These are phyloP conservation scores for Aphidius gifuensis DNA, from an alignment of 1,140 invertebrate species.

Conservation along the genomic window DNA sequence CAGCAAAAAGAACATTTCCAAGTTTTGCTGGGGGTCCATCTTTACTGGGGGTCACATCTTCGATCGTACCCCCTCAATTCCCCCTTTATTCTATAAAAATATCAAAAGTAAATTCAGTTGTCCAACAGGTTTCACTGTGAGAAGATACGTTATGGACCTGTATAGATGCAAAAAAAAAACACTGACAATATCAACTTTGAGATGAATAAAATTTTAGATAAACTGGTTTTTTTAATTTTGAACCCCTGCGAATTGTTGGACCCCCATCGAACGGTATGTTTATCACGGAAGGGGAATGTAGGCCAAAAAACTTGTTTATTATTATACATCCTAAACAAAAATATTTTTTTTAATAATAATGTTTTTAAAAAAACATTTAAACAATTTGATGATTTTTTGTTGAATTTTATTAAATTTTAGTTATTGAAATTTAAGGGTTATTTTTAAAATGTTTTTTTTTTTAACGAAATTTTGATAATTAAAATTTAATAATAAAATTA, in stretches of 20 bases:
- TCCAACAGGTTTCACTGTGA: constrained; percentile 47
- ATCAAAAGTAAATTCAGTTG: constrained; percentile 11
- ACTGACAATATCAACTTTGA: constrained; percentile 23
- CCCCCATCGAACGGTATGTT: not conserved
- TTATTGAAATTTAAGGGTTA: too few relatives aligned
- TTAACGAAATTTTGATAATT: too few relatives aligned
- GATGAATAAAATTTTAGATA: not conserved
- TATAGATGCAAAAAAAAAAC: constrained; percentile 22
- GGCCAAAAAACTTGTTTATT: too few relatives aligned
- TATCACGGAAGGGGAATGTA: too few relatives aligned
- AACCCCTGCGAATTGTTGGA: constrained; percentile 25
- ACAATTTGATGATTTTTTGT: too few relatives aligned
- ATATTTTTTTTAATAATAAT: not conserved
- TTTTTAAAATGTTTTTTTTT: too few relatives aligned
- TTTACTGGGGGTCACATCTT: constrained; percentile 12
- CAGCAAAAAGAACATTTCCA: not conserved
- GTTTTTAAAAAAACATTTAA: too few relatives aligned
- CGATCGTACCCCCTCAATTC: constrained; percentile 8
- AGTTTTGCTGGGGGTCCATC: constrained; percentile 17
- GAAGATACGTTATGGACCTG: constrained; percentile 51
- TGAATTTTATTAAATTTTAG: too few relatives aligned
- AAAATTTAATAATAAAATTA: too few relatives aligned
- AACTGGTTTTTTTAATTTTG: constrained; percentile 11
- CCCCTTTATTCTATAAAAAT: not conserved
- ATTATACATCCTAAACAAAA: not conserved